Conservation (phyloP, 2,113 vertebrate species). For the Microtus richardsoni region DNA sequence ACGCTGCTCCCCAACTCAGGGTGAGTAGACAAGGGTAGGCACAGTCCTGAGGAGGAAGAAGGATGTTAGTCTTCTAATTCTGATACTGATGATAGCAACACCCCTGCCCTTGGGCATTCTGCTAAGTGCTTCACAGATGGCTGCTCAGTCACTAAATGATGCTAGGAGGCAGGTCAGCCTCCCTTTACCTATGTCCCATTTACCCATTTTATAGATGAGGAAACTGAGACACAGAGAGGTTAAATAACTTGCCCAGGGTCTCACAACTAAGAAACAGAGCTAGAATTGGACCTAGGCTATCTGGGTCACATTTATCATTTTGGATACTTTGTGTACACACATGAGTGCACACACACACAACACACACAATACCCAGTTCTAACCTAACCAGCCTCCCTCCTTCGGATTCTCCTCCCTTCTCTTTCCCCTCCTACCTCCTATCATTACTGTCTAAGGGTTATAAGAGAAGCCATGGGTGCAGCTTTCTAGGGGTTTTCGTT, state of each 20-base stretch:
- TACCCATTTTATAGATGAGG: background rate
- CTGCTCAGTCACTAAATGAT: background rate
- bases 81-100: background rate
- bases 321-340: background rate
- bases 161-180: background rate
- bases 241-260: background rate
- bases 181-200: background rate
- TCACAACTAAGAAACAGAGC: constrained; percentile 9
- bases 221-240: background rate
- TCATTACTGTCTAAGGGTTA: background rate
- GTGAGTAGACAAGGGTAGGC: background rate
- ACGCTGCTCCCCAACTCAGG: background rate
- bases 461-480: background rate
- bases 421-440: accelerated
- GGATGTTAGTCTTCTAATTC: background rate
- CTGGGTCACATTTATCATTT: constrained; percentile 10
- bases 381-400: background rate
- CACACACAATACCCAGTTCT: background rate
- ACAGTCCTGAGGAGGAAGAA: background rate
- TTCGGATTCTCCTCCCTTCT: background rate
- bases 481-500: background rate
- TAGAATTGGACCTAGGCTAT: background rate
- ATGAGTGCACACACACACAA: background rate
- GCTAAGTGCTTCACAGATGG: background rate
- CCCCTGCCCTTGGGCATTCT: accelerated